phyloP scores from a whole-genome alignment of 1,140 invertebrate species.

The Holcopasites calliopsidis region DNA sequence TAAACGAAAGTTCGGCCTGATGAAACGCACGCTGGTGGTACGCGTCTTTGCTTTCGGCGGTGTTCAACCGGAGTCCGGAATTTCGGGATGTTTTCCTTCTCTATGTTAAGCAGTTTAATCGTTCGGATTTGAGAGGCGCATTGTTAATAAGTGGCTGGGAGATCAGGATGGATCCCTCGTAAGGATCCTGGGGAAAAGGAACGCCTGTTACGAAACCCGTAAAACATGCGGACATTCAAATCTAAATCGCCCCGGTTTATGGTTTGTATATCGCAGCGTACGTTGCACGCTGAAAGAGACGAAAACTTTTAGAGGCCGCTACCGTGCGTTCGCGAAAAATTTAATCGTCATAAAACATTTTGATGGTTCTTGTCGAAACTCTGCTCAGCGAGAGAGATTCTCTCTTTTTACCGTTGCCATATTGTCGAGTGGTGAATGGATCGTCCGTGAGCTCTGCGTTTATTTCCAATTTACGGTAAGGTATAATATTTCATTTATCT shows the following conservation, averaged over 20 bases:
- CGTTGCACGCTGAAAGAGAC: neutral
- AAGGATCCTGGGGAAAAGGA: neutral
- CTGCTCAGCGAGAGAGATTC: neutral
- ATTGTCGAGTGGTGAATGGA: too few species aligned
- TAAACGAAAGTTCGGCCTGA: conserved; percentile 36
- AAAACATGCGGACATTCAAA: conserved; percentile 14
- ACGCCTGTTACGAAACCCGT: neutral
- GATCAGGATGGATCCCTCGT: neutral
- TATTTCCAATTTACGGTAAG: too few species aligned
- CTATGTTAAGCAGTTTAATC: neutral
- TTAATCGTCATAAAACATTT: conserved; percentile 19
- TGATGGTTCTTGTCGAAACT: neutral
- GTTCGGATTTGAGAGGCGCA: too few species aligned
- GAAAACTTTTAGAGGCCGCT: neutral
- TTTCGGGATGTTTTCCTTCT: neutral
- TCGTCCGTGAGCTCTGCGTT: neutral
- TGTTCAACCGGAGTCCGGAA: neutral
- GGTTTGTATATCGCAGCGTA: neutral
- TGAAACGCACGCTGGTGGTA: conserved; percentile 8
- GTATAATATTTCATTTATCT: too few species aligned
- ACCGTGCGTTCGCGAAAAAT: conserved; percentile 9
- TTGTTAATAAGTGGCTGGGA: conserved; percentile 1
- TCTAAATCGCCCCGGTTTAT: conserved; percentile 11
- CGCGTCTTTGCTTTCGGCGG: neutral
- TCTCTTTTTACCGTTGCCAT: neutral